phyloP scores from a whole-genome alignment of 1,140 invertebrate genomes.

The Drosophila chauvacae region DNA sequence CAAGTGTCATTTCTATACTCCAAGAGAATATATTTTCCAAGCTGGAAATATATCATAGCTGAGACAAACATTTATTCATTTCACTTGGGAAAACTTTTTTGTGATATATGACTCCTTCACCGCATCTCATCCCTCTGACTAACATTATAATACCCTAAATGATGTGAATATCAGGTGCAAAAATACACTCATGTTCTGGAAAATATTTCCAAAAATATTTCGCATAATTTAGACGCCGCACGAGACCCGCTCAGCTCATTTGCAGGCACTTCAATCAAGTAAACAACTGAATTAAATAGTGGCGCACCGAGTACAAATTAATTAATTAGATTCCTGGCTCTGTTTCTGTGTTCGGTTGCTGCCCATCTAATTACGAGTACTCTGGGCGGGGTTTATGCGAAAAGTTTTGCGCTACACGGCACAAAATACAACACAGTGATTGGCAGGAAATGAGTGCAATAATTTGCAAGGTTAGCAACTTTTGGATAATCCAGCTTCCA shows the following conservation, averaged over 20 bases:
- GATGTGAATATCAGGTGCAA: slow-evolving; percentile 15
- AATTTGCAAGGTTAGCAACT: slow-evolving; percentile 40
- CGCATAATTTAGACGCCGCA: slow-evolving; percentile 15
- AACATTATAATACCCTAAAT: not conserved
- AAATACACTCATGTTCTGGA: not conserved
- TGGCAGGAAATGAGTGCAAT: slow-evolving; percentile 41
- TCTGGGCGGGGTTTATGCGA: slow-evolving; percentile 11
- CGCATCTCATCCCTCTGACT: too few relatives aligned
- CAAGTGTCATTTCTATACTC: too few relatives aligned
- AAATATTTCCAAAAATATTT: slow-evolving; percentile 4
- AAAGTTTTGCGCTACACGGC: slow-evolving; percentile 22
- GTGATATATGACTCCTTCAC: too few relatives aligned
- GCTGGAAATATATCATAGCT: too few relatives aligned
- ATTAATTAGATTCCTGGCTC: slow-evolving; percentile 31
- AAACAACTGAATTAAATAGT: slow-evolving; percentile 39
- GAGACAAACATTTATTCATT: too few relatives aligned
- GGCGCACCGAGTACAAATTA: slow-evolving; percentile 20
- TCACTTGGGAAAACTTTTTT: too few relatives aligned
- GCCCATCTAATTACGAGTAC: slow-evolving; percentile 20
- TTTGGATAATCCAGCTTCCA: not conserved
- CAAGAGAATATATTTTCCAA: too few relatives aligned
- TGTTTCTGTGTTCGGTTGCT: not conserved
- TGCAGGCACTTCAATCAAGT: slow-evolving; percentile 27
- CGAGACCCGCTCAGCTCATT: not conserved
- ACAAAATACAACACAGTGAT: slow-evolving; percentile 19